Percentiles rank a stretch among this genome's conserved stretches.
Evolutionary conservation across 1,140 invertebrate species (phyloP).

Genomic region (Scaptomyza graminum): DNA sequence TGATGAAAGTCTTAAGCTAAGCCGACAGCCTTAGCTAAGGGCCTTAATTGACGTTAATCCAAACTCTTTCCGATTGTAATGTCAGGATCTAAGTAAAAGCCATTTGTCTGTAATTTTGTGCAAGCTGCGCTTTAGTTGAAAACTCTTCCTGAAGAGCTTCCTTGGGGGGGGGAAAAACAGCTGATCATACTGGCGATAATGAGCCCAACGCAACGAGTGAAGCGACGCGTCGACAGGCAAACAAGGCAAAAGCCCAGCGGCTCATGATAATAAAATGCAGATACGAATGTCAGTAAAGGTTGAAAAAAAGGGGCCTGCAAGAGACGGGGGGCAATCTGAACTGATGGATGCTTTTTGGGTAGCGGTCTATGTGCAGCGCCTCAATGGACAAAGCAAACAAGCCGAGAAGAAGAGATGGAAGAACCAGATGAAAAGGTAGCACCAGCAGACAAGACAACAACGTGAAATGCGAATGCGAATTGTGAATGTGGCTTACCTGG

Average conservation of each 20-base stretch:
- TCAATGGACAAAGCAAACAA: slow-evolving; percentile 54
- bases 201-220: too few species aligned
- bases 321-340: slow-evolving; percentile 3
- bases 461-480: slow-evolving; percentile 8
- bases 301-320: background rate
- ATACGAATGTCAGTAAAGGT: slow-evolving; percentile 45
- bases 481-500: slow-evolving; percentile 72
- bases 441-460: slow-evolving; percentile 23
- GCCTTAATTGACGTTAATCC: too few species aligned
- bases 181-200: slow-evolving; percentile 24
- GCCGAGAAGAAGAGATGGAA: slow-evolving; percentile 26
- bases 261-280: slow-evolving; percentile 63
- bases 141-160: slow-evolving; percentile 10
- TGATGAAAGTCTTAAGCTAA: too few species aligned
- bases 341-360: slow-evolving; percentile 37
- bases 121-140: background rate
- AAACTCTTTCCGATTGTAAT: background rate
- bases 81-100: background rate
- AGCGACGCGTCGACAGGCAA: slow-evolving; percentile 13
- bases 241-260: slow-evolving; percentile 55
- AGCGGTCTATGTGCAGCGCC: background rate
- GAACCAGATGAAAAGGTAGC: slow-evolving; percentile 36
- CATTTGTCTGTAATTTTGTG: background rate
- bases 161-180: too few species aligned
- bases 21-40: too few species aligned